Evolutionary conservation across 2,797 vertebrate genomes (phyloP), one percentile per base, ranked within the genome.

Genomic region (Harpagifer antarcticus): DNA sequence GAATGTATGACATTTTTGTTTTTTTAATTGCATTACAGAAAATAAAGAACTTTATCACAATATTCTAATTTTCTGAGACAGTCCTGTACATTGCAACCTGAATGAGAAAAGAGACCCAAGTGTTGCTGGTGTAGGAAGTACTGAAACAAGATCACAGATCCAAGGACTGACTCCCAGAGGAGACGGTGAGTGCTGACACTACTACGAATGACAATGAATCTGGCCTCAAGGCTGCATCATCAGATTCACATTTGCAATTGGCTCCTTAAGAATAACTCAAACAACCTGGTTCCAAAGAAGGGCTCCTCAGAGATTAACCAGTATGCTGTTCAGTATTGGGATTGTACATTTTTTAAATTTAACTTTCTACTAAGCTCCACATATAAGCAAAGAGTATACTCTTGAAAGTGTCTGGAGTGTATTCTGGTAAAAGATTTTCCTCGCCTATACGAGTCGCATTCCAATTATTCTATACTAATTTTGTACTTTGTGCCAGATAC

Each of bases 381-480:
- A 56, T 45, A 31, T 57, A 72, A 66, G n/a, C 16, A n/a, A 42
- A 65, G 37, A 50, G 42, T 40, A 23, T 15, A 31, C 3, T 20
- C 53, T 60, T 69, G 27, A 45, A 60, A 52, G 50, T 27, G n/a
- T 76, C 43, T 62, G 3, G 3, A 55, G 52, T 58, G 54, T 61
- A 73, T 65, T 63, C 11, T 14, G n/a, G 59, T 77, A 4, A 59
- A 56, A 47, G 2, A 68, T 23, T 62, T n/a, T 56, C 8, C 27
- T 40, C 40, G 8, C 33, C 43, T 52, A 58, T 68, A 83, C 16
- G 10, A 69, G 49, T 7, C 52, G 37, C 16, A 6, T 60, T 76
- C 45, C 76, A 87, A 91, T 90, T 79, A 87, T 77, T 65, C 54
- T 33, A 48, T 52, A 76, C 80, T 86, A 89, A 91, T 91, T 87